Evolutionary conservation across 2,888 invertebrate species (phyloP).

Genomic region (Oscheius sp.): DNA sequence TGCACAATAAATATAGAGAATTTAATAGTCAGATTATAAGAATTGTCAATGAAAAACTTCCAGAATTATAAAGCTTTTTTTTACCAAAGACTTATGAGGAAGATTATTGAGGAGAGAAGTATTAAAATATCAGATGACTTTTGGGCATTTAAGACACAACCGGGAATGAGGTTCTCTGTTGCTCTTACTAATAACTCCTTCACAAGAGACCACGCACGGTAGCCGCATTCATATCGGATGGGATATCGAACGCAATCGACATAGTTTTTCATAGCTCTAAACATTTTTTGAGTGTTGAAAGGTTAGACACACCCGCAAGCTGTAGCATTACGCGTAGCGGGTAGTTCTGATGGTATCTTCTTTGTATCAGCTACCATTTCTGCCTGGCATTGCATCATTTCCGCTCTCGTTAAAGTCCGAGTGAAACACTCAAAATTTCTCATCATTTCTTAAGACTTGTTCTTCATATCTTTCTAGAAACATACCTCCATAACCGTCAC

Average conservation of each 20-base stretch:
- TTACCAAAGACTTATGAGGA: too few species aligned
- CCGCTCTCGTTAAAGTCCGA: conserved; percentile 56
- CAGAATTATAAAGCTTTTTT: background rate
- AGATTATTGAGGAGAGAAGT: too few species aligned
- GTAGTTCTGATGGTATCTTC: conserved; percentile 37
- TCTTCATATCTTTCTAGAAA: background rate
- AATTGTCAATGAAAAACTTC: conserved; percentile 27
- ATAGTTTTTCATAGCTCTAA: conserved; percentile 62
- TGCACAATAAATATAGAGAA: conserved; percentile 38
- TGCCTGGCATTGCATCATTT: conserved; percentile 64
- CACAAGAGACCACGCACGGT: conserved; percentile 59
- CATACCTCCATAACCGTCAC: conserved; percentile 59
- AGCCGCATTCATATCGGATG: conserved; percentile 63
- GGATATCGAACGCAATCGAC: conserved; percentile 61
- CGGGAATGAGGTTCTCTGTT: conserved; percentile 51
- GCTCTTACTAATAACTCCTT: conserved; percentile 56
- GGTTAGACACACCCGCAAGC: conserved; percentile 54
- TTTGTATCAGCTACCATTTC: conserved; percentile 57
- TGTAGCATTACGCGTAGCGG: conserved; percentile 12
- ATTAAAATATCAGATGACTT: too few species aligned
- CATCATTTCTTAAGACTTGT: conserved; percentile 49
- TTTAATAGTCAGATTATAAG: conserved; percentile 49
- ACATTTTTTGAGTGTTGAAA: background rate
- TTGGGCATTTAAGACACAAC: conserved; percentile 58
- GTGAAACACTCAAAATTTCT: conserved; percentile 62